These are phyloP conservation scores for Pyrrhura leucotis DNA, from an alignment of 2,797 vertebrate genomes.

Conservation along the genomic window DNA sequence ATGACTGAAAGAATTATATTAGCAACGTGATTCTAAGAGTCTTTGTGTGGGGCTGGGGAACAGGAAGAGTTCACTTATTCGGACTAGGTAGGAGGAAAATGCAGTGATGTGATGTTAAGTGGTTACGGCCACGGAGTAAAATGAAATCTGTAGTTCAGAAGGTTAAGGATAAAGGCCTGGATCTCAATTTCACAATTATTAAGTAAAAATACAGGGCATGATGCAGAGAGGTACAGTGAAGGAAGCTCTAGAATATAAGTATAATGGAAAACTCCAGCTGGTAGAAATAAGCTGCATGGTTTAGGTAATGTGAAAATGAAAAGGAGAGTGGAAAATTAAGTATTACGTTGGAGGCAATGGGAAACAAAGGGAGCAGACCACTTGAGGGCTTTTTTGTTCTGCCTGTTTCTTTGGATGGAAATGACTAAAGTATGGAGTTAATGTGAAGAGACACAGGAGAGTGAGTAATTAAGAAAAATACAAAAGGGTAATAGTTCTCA, in stretches of 20 bases:
- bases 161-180: not conserved
- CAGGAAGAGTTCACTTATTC: not conserved
- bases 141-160: not conserved
- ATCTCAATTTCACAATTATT: not conserved
- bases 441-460: not conserved
- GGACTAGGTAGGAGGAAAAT: not conserved
- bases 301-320: not conserved
- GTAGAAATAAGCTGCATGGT: not conserved
- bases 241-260: not conserved
- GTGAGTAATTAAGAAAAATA: not conserved
- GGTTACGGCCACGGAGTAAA: not conserved
- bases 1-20: not conserved
- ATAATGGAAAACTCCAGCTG: not conserved
- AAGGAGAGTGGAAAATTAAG: not conserved
- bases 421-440: not conserved
- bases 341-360: not conserved
- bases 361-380: not conserved
- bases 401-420: not conserved
- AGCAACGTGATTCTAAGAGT: not conserved
- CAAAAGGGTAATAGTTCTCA: not conserved
- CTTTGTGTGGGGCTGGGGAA: not conserved
- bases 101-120: not conserved
- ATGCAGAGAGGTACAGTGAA: not conserved
- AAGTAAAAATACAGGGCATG: not conserved
- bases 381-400: not conserved